Base-by-base conservation (phyloP, 2,113 vertebrate species). In the Mesitornis unicolor region DNA sequence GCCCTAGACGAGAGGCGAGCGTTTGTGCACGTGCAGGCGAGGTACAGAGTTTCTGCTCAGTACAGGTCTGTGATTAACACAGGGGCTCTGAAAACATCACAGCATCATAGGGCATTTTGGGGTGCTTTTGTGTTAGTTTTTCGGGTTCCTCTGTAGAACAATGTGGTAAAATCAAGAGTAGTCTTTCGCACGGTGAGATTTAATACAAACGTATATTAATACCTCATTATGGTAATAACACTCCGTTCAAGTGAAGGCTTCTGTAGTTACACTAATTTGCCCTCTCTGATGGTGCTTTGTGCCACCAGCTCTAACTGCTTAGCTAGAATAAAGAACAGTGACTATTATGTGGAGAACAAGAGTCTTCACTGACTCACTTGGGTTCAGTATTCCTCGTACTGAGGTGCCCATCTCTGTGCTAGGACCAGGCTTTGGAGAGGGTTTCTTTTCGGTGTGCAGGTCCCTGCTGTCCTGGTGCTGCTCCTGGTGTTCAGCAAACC, bases 251-350 rank as follows among this genome's bases (percentile, higher is more conserved):
- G 71, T 70, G 90, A 96, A 96, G 71, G 43, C 64, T 93, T 45
- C 48, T 63, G 64, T 82, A 57, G 88, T 96, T 93, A 92, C 95
- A 92, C 93, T 97, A 90, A 90, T 75, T 71, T 91, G 93, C 63
- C 63, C 95, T 88, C 81, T 93, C 54, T 92, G 71, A 69, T 75
- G 92, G 67, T 95, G 95, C 91, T 53, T 68, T 84, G 50, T 12
- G 61, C 69, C 84, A 91, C 70, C 75, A 85, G 50, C 71, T 91
- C 61, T 64, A 68, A 54, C 67, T 90, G 79, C 87, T 83, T 63
- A 91, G 43, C 79, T 74, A 53, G 54, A 74, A 64, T 47, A 24
- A 85, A 63, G 61, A 68, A 28, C 21, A 68, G 77, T 87, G 61
- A 67, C 35, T 51, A 11, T 69, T 68, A 38, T 7, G 14, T 54